Percentiles rank a stretch among this genome's conserved stretches.
phyloP scores from a whole-genome alignment of 2,888 invertebrate species.

The Petrolisthes manimaculis region DNA sequence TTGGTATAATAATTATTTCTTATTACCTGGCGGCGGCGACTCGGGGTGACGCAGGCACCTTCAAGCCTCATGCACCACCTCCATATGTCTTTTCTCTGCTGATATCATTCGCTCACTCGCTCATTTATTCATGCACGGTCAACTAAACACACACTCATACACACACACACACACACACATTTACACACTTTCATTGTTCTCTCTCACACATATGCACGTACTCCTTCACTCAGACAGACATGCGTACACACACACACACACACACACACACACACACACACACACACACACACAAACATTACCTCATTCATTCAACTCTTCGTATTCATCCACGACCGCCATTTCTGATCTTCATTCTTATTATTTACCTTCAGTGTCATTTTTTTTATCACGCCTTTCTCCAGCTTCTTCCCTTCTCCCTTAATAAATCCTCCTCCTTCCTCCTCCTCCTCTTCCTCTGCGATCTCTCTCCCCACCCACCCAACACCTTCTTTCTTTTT shows the following conservation, averaged over 20 bases:
- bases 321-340: not conserved
- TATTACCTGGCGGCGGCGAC: not conserved
- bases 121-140: too few relatives aligned
- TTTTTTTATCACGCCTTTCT: not conserved
- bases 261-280: too few relatives aligned
- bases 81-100: not conserved
- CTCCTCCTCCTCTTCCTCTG: too few relatives aligned
- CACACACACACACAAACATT: not conserved
- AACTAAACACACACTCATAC: too few relatives aligned
- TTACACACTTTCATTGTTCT: too few relatives aligned
- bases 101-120: not conserved
- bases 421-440: not conserved
- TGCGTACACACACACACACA: too few relatives aligned
- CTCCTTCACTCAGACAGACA: too few relatives aligned
- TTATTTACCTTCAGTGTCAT: not conserved
- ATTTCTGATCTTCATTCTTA: not conserved
- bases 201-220: too few relatives aligned
- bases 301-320: not conserved
- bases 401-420: not conserved
- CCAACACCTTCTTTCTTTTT: not conserved
- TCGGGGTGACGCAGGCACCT: not conserved
- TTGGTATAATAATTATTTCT: constrained; percentile 1
- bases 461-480: not conserved
- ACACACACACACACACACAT: too few relatives aligned
- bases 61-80: not conserved